Evolutionary conservation across 2,113 vertebrate genomes (phyloP), one percentile per base, ranked within the genome.

Genomic region (Oreotragus oreotragus): DNA sequence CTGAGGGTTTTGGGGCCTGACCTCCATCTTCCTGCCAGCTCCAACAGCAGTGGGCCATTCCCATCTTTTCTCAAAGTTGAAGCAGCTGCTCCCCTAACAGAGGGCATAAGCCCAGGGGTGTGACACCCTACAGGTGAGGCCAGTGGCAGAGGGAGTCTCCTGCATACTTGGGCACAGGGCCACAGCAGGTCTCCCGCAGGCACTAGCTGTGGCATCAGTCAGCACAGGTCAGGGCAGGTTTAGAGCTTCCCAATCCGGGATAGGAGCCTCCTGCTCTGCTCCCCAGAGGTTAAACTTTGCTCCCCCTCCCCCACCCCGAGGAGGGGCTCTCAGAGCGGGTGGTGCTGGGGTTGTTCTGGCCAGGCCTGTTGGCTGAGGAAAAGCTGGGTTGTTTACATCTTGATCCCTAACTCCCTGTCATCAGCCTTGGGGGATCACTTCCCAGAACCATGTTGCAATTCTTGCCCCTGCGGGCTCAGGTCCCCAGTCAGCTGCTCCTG

Each of bases 401-500:
- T 2, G 4, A 49, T 84, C 77, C 76, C 92, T 95, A 88, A 84
- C 88, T 96, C 94, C 76, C 64, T 10, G 30, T 83, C 27, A 21
- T 96, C 97, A 96, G 86, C 60, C 81, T 87, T 91, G 53, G 83
- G 95, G 92, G 95, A 95, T 96, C 83, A 95, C 84, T 97, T 98
- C 96, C 93, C 87, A 96, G 93, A 97, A 97, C 64, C 91, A 2
- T 98, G 98, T 98, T 98, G 98, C 94, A 98, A 98, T 97, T 94
- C 91, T 81, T 95, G 91, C 85, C 95, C 91, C 80, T 96, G 15
- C 47, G 84, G 90, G 96, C 97, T 88, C 84, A 95, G 90, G 97
- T 98, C 98, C 94, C 94, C 70, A 86, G 96, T 98, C 97, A 98
- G 97, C 97, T 98, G 98, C 93, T 98, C 96, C 87, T 98, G 98